Evolutionary conservation across 35 echinoderm and acorn worm species (phyloP).

Genomic region (Holothuria glaberrima): DNA sequence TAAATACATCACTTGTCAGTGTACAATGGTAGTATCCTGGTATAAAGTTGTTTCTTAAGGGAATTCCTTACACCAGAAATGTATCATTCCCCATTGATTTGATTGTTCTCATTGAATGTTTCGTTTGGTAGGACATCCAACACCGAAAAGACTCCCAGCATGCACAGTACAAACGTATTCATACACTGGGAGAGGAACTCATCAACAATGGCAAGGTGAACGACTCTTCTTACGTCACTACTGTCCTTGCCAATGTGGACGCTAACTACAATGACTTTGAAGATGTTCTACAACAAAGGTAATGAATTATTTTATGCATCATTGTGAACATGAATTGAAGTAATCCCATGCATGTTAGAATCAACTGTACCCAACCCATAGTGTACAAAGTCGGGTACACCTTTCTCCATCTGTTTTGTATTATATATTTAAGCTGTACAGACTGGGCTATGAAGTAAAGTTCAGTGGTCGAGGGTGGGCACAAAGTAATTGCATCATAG

Average conservation of each 20-base stretch:
- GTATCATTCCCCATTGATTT: not conserved
- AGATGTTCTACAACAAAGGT: conserved; percentile 88
- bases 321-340: not conserved
- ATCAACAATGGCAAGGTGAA: conserved; percentile 81
- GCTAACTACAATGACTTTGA: conserved; percentile 88
- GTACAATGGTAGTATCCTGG: too few species aligned
- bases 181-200: conserved; percentile 84
- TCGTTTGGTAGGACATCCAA: conserved; percentile 57
- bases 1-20: too few species aligned
- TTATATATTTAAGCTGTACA: too few species aligned
- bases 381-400: too few species aligned
- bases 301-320: not conserved
- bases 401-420: too few species aligned
- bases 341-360: too few species aligned
- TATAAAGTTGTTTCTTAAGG: not conserved
- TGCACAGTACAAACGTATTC: conserved; percentile 80
- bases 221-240: conserved; percentile 79
- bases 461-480: too few species aligned
- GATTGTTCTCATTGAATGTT: not conserved
- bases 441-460: too few species aligned
- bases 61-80: not conserved
- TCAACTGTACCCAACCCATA: too few species aligned
- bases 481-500: too few species aligned
- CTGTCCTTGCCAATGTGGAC: conserved; percentile 83
- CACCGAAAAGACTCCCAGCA: conserved; percentile 66